A percentile compares a stretch with the other conserved stretches of the same genome.
These are phyloP conservation scores for Thalpophila matura DNA, from an alignment of 2,888 invertebrate species.

Conservation along the genomic window DNA sequence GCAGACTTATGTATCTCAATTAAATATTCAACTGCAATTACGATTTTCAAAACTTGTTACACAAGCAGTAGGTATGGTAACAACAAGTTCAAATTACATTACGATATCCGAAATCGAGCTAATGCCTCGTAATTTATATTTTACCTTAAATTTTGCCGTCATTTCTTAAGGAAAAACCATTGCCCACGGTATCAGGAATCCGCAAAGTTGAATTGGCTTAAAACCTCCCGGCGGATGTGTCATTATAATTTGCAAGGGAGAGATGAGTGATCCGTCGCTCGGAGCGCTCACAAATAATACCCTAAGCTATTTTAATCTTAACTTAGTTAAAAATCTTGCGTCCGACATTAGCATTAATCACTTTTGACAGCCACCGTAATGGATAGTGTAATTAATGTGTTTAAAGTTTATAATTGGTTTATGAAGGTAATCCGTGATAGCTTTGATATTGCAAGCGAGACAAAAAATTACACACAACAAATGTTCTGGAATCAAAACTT, in stretches of 20 bases:
- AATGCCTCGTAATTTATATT: slow-evolving; percentile 59
- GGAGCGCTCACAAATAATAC: slow-evolving; percentile 84
- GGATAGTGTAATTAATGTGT: slow-evolving; percentile 85
- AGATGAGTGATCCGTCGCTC: slow-evolving; percentile 88
- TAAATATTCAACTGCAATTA: neutral
- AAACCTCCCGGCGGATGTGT: slow-evolving; percentile 89
- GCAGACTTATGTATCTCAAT: too few species aligned
- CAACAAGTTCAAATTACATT: slow-evolving; percentile 28
- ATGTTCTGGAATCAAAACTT: too few species aligned
- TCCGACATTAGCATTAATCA: slow-evolving; percentile 89
- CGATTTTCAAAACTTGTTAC: neutral
- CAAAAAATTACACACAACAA: neutral
- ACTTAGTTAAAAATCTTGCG: slow-evolving; percentile 91
- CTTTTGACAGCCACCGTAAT: slow-evolving; percentile 87
- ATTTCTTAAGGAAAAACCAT: slow-evolving; percentile 70
- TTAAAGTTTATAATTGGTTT: slow-evolving; percentile 63
- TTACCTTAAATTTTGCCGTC: slow-evolving; percentile 66
- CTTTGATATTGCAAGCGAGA: slow-evolving; percentile 10
- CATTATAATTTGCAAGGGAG: slow-evolving; percentile 89
- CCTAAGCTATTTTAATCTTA: slow-evolving; percentile 91
- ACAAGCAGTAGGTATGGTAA: neutral
- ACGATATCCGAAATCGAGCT: slow-evolving; percentile 32
- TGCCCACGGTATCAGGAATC: slow-evolving; percentile 78
- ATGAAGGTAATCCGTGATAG: slow-evolving; percentile 44
- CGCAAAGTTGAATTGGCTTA: slow-evolving; percentile 87